Percentiles rank a stretch among this genome's conserved stretches.
Evolutionary conservation across 1,140 invertebrate species (phyloP).

Genomic region (Archegozetes longisetosus): DNA sequence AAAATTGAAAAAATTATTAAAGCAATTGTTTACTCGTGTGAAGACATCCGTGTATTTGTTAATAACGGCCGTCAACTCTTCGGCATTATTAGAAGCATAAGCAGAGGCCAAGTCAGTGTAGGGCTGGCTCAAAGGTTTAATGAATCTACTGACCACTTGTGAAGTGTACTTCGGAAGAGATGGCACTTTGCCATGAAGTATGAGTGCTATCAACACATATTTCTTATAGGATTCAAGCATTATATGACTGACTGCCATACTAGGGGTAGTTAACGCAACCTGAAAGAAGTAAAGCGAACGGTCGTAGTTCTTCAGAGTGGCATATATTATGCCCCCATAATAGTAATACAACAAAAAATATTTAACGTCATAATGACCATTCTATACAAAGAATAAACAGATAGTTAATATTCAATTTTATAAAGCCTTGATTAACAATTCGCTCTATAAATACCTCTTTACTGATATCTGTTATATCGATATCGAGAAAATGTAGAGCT

Average conservation of each 20-base stretch:
- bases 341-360: slow-evolving; percentile 89
- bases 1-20: not conserved
- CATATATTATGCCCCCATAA: slow-evolving; percentile 93
- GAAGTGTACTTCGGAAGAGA: slow-evolving; percentile 77
- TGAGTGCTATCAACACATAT: slow-evolving; percentile 75
- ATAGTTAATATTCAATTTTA: too few species aligned
- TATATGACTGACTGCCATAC: slow-evolving; percentile 81
- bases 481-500: slow-evolving; percentile 68
- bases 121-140: slow-evolving; percentile 75
- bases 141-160: slow-evolving; percentile 68
- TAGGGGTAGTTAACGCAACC: slow-evolving; percentile 79
- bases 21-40: slow-evolving; percentile 31
- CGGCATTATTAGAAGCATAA: slow-evolving; percentile 55
- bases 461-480: slow-evolving; percentile 78
- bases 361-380: slow-evolving; percentile 69
- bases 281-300: slow-evolving; percentile 87
- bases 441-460: slow-evolving; percentile 42
- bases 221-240: slow-evolving; percentile 96
- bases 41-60: slow-evolving; percentile 64
- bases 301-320: slow-evolving; percentile 78
- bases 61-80: slow-evolving; percentile 43
- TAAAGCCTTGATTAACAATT: not conserved
- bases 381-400: slow-evolving; percentile 23
- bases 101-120: slow-evolving; percentile 77
- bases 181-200: slow-evolving; percentile 67